phyloP scores from a whole-genome alignment of 2,888 invertebrate species.

The Amorpha juglandis region DNA sequence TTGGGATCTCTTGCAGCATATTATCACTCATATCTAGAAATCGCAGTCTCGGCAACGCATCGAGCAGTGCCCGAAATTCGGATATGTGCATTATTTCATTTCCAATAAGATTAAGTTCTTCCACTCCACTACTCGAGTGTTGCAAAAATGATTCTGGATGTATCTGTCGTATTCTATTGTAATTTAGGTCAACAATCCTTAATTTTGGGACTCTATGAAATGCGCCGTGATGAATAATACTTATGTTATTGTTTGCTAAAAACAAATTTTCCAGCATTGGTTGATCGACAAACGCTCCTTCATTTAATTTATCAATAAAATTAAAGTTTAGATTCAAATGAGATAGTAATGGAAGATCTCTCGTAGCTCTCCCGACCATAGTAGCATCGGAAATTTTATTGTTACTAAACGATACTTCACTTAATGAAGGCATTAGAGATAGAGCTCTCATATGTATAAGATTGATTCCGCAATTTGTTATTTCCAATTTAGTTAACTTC shows the following conservation, averaged over 20 bases:
- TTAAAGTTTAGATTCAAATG: conserved; percentile 89
- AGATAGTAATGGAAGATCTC: conserved; percentile 89
- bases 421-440: conserved; percentile 87
- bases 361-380: conserved; percentile 91
- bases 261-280: conserved; percentile 87
- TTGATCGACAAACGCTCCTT: conserved; percentile 92
- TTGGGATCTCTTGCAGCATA: conserved; percentile 89
- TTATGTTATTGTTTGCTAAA: conserved; percentile 89
- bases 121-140: conserved; percentile 88
- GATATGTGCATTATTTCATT: conserved; percentile 91
- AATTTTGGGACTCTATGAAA: conserved; percentile 91
- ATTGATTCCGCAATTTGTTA: conserved; percentile 90
- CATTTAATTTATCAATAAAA: conserved; percentile 87
- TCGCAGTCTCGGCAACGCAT: conserved; percentile 90
- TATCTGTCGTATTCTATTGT: conserved; percentile 89
- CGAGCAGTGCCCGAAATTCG: conserved; percentile 89
- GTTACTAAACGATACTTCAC: conserved; percentile 87
- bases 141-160: conserved; percentile 93
- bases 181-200: conserved; percentile 89
- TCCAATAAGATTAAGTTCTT: conserved; percentile 90
- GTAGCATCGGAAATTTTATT: conserved; percentile 91
- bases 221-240: conserved; percentile 90
- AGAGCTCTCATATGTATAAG: conserved; percentile 92
- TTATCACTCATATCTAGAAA: conserved; percentile 92
- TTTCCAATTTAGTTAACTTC: conserved; percentile 88